Conservation (phyloP, 2,888 invertebrate species). For the Acronicta psi region DNA sequence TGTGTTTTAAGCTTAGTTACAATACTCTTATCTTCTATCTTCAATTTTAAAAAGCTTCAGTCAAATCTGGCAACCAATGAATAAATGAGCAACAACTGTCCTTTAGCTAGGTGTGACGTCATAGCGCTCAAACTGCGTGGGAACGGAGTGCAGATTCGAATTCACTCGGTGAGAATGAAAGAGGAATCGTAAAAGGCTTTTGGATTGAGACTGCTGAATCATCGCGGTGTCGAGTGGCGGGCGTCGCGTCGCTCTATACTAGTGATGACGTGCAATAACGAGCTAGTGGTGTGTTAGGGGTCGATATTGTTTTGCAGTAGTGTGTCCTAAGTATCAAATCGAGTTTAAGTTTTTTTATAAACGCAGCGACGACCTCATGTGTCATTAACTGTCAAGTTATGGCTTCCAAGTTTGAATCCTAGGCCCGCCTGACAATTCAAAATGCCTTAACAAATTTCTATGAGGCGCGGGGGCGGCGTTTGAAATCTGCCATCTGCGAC, state of each 20-base stretch:
- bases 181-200: slow-evolving; percentile 85
- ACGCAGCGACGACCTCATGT: too few species aligned
- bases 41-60: not conserved
- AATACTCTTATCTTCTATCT: too few species aligned
- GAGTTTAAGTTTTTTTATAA: not conserved
- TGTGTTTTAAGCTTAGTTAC: too few species aligned
- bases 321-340: not conserved
- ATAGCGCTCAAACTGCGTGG: slow-evolving; percentile 74
- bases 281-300: slow-evolving; percentile 64
- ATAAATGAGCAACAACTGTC: slow-evolving; percentile 49
- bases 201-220: slow-evolving; percentile 87
- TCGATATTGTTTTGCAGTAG: slow-evolving; percentile 33
- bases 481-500: too few species aligned
- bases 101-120: slow-evolving; percentile 44
- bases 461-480: too few species aligned
- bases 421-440: too few species aligned
- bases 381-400: too few species aligned
- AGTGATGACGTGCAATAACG: slow-evolving; percentile 85
- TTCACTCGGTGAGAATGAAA: slow-evolving; percentile 79
- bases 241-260: slow-evolving; percentile 68
- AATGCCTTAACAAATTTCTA: too few species aligned
- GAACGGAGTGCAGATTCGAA: slow-evolving; percentile 70
- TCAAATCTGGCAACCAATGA: slow-evolving; percentile 25
- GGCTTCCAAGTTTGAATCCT: too few species aligned
- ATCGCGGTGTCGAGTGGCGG: slow-evolving; percentile 78